phyloP scores from a whole-genome alignment of 2,888 invertebrate species.

The Dasypogon diadema region DNA sequence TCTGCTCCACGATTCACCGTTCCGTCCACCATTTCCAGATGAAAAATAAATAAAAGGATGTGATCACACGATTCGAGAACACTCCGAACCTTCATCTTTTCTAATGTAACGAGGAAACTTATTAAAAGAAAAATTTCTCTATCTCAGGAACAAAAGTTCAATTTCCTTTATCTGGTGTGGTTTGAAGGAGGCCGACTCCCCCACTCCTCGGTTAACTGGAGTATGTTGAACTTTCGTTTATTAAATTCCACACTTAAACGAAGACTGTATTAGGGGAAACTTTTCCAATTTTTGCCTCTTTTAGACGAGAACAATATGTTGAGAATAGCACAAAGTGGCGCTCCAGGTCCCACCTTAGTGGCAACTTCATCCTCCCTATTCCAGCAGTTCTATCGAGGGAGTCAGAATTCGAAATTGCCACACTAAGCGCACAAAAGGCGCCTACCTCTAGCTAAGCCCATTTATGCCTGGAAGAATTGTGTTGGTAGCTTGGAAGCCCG shows the following conservation, averaged over 20 bases:
- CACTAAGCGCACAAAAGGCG: neutral
- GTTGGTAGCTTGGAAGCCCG: neutral
- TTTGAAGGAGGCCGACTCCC: neutral
- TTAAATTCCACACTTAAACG: slow-evolving; percentile 23
- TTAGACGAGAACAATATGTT: slow-evolving; percentile 31
- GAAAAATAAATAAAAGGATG: too few relatives aligned
- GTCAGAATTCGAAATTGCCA: neutral
- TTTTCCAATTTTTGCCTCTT: slow-evolving; percentile 31
- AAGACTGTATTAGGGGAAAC: slow-evolving; percentile 17
- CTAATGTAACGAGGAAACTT: neutral
- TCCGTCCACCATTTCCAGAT: too few relatives aligned
- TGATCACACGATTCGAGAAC: too few relatives aligned
- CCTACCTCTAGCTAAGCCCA: neutral
- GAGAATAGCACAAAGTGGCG: slow-evolving; percentile 1
- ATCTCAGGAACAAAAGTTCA: neutral
- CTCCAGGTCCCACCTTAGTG: too few relatives aligned
- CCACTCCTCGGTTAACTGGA: neutral
- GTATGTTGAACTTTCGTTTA: slow-evolving; percentile 16
- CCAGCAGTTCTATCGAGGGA: neutral
- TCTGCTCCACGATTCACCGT: too few relatives aligned
- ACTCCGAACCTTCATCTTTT: neutral
- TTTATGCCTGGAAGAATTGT: slow-evolving; percentile 12
- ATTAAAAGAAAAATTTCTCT: neutral
- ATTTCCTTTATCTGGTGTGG: neutral
- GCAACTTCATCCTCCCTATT: neutral